These are phyloP conservation scores for Zosterops japonicus DNA, from an alignment of 2,113 vertebrate genomes.

Conservation along the genomic window DNA sequence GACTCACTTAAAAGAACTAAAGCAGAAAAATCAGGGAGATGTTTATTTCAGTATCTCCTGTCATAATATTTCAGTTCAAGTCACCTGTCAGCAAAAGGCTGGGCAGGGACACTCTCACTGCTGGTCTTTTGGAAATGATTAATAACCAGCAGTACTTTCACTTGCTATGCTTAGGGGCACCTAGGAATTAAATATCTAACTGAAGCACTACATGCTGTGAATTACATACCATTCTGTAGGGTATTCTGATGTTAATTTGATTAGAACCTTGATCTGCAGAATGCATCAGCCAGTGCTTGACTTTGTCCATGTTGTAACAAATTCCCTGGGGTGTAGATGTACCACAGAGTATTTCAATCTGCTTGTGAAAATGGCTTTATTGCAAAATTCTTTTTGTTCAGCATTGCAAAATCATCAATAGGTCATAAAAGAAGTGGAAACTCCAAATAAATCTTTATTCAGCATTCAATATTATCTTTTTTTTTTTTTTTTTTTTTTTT, in stretches of 20 bases:
- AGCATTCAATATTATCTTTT: background rate
- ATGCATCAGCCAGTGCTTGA: background rate
- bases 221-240: background rate
- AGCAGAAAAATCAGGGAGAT: background rate
- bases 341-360: background rate
- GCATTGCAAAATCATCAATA: conserved; percentile 1
- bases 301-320: background rate
- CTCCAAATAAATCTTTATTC: background rate
- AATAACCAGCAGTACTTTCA: background rate
- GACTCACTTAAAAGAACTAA: background rate
- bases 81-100: background rate
- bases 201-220: background rate
- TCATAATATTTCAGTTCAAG: background rate
- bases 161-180: background rate
- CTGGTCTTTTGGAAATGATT: background rate
- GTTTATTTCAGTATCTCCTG: background rate
- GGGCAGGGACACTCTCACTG: background rate
- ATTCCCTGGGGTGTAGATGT: background rate
- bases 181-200: background rate
- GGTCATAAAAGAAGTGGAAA: background rate
- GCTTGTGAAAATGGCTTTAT: background rate
- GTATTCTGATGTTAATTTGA: background rate
- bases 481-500: background rate
- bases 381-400: conserved; percentile 18
- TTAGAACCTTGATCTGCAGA: background rate